Conservation (phyloP, 2,797 vertebrate species). For the Coregonus sp. region DNA sequence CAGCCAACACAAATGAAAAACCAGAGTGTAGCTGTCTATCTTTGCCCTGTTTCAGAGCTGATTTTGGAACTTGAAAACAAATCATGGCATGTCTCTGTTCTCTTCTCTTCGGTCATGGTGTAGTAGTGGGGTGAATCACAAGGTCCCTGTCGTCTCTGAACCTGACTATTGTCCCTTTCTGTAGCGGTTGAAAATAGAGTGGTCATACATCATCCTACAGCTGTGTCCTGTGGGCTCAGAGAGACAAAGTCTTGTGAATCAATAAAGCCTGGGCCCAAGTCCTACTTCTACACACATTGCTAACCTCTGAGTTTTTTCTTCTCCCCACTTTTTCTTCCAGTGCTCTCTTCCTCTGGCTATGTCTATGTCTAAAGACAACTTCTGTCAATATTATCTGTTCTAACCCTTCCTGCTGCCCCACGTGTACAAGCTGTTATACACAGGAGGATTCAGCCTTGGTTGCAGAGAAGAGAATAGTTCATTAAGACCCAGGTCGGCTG, state of each 20-base stretch:
- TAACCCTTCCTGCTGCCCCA: conserved; percentile 55
- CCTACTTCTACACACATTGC: conserved; percentile 49
- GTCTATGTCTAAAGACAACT: conserved; percentile 50
- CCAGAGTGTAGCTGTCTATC: conserved; percentile 8
- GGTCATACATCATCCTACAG: conserved; percentile 69
- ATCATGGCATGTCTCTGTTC: neutral
- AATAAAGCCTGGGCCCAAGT: conserved; percentile 53
- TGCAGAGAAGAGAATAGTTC: conserved; percentile 34
- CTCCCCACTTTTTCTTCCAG: conserved; percentile 15
- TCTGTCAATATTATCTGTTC: conserved; percentile 69
- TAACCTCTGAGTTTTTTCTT: conserved; percentile 9
- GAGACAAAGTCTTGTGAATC: conserved; percentile 59
- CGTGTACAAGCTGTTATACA: conserved; percentile 62
- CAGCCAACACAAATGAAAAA: conserved; percentile 35
- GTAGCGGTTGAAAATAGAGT: conserved; percentile 44
- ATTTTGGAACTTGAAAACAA: neutral
- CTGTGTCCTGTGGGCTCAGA: conserved; percentile 60
- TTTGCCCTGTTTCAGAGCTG: neutral
- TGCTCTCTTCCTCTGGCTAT: conserved; percentile 13
- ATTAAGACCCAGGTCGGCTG: neutral
- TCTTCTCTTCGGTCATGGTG: conserved; percentile 41
- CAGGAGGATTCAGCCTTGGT: conserved; percentile 67
- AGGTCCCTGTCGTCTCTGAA: conserved; percentile 54
- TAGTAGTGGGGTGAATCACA: conserved; percentile 39
- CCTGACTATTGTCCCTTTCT: conserved; percentile 49